Evolutionary conservation across 1,140 invertebrate species (phyloP).

Genomic region (Heliconius himera): DNA sequence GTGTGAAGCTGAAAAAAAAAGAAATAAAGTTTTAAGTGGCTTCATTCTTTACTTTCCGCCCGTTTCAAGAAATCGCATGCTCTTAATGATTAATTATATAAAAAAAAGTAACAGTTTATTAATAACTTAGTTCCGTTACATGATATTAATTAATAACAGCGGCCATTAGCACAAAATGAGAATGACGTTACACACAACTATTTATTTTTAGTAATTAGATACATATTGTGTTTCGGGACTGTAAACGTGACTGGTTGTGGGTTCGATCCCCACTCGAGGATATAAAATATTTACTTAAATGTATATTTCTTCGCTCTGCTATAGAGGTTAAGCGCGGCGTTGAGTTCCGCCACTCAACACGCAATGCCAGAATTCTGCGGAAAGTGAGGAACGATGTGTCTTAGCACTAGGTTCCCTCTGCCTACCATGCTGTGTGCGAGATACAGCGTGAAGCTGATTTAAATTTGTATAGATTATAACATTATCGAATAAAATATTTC

Average conservation of each 20-base stretch:
- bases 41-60: neutral
- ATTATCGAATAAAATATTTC: neutral
- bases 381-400: too few species aligned
- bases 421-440: neutral
- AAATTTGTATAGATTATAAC: neutral
- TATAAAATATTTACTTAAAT: too few species aligned
- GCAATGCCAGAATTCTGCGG: too few species aligned
- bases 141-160: slow-evolving; percentile 8
- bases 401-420: too few species aligned
- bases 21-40: neutral
- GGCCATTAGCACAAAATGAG: neutral
- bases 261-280: too few species aligned
- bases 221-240: too few species aligned
- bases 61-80: neutral
- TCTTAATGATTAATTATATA: slow-evolving; percentile 10
- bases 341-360: too few species aligned
- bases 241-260: too few species aligned
- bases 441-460: neutral
- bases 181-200: neutral
- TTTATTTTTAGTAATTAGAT: neutral
- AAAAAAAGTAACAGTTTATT: slow-evolving; percentile 18
- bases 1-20: too few species aligned
- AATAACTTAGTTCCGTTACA: slow-evolving; percentile 14
- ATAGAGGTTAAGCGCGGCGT: too few species aligned
- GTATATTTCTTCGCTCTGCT: too few species aligned